Base-by-base conservation (phyloP, 2,113 vertebrate species). In the Myotis brandtii region DNA sequence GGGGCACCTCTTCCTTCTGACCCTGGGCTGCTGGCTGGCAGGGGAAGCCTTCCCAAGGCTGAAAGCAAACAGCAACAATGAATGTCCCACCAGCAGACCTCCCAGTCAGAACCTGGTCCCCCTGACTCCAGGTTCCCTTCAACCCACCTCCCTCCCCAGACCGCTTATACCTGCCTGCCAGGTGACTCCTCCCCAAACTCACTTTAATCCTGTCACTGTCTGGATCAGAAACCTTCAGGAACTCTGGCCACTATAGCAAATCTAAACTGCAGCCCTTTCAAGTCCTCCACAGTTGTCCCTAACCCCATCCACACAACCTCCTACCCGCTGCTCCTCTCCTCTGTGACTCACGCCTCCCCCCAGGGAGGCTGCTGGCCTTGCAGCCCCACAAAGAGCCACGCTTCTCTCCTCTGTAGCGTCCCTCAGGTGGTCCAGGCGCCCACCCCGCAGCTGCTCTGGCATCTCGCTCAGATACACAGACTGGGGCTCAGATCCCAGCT, bases 41-140 rank as follows among this genome's bases (percentile, higher is more conserved):
- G 82, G 43, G 48, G 80, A 14, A 4, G 50, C 4, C 17, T 16
- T 8, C 37, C 54, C 0, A 23, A 67, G 40, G 85, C 98, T 98
- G 97, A 93, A 98, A 98, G 30, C 0, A 88, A 97, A 96, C 0
- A 17, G 20, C 9, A 73, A 91, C 95, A 82, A 84, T 96, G 93
- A 94, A 62, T 81, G 59, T 76, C 32, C 75, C 30, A 66, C 21
- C 50, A 52, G 62, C 27, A 18, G 27, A 91, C 79, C 32, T 82
- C 46, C 73, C 20, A 9, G 9, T 62, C 25, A 27, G 59, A 62
- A 23, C 25, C 59, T 27, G 59, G 56, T 10, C 3, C 62, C 62
- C 62, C 62, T 32, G 21, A 83, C 40, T 56, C 67, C 27, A 72
- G 23, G 52, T 81, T 79, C 87, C 56, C 64, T 87, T 30, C 20